Evolutionary conservation across 2,888 invertebrate species (phyloP).

Genomic region (Teleogryllus oceanicus): DNA sequence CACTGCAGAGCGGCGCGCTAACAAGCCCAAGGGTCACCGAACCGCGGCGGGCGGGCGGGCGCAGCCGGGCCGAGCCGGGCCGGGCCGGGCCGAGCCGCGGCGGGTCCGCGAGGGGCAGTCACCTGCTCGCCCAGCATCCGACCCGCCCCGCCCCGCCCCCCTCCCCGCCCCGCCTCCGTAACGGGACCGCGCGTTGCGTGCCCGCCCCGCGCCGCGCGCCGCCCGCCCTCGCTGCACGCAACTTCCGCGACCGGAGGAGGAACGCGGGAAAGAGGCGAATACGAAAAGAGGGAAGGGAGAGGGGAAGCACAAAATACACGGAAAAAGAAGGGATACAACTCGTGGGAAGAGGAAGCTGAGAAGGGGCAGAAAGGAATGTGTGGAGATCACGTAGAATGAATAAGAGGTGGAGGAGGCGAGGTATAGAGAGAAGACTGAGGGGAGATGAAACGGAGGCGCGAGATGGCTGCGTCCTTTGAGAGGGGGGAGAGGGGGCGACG

Average conservation of each 20-base stretch:
- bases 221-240: background rate
- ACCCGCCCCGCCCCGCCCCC: background rate
- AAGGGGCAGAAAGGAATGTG: background rate
- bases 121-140: background rate
- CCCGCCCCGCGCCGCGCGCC: background rate
- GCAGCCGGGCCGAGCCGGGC: background rate
- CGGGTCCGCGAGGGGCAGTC: background rate
- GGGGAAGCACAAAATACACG: background rate
- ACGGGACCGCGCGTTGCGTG: slow-evolving; percentile 7
- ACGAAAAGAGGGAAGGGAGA: background rate
- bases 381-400: background rate
- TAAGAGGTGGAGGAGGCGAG: background rate
- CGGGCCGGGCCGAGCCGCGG: background rate
- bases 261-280: background rate
- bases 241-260: background rate
- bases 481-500: too few relatives aligned
- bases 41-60: too few relatives aligned
- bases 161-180: background rate
- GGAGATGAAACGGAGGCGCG: background rate
- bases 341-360: background rate
- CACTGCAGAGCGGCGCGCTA: too few relatives aligned
- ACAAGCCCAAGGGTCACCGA: too few relatives aligned
- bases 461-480: too few relatives aligned
- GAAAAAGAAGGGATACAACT: background rate
- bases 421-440: background rate